These are phyloP conservation scores for Amyelois transitella DNA, from an alignment of 1,140 invertebrate genomes.

Conservation along the genomic window DNA sequence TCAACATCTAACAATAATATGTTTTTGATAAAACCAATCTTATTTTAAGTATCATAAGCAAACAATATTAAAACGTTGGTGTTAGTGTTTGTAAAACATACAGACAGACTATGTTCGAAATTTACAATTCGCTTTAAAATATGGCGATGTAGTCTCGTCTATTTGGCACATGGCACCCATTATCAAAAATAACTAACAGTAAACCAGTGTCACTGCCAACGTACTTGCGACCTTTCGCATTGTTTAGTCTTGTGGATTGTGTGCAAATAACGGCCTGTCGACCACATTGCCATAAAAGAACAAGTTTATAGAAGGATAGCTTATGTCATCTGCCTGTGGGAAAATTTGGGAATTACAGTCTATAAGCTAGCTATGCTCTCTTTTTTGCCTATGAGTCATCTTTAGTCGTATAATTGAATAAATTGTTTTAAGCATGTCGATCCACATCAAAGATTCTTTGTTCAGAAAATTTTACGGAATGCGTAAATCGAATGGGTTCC, in stretches of 20 bases:
- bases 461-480: too few relatives aligned
- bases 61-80: background rate
- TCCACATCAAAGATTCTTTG: too few relatives aligned
- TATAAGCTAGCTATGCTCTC: too few relatives aligned
- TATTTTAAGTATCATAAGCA: background rate
- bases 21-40: too few relatives aligned
- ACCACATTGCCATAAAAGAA: background rate
- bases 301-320: background rate
- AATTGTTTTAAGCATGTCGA: too few relatives aligned
- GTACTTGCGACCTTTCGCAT: constrained; percentile 15
- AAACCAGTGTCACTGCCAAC: constrained; percentile 28
- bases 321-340: too few relatives aligned
- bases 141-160: background rate
- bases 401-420: too few relatives aligned
- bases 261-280: constrained; percentile 3
- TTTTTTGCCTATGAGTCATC: too few relatives aligned
- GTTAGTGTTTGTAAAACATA: too few relatives aligned
- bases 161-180: constrained; percentile 18
- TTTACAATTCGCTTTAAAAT: background rate
- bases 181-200: constrained; percentile 29
- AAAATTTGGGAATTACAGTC: too few relatives aligned
- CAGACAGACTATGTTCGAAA: background rate
- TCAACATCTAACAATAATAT: too few relatives aligned
- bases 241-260: background rate
- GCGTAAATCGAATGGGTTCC: too few relatives aligned